A percentile compares a stretch with the other conserved stretches of the same genome.
Conservation (phyloP, 1,140 invertebrate genomes). For the Coenobita brevimanus region DNA sequence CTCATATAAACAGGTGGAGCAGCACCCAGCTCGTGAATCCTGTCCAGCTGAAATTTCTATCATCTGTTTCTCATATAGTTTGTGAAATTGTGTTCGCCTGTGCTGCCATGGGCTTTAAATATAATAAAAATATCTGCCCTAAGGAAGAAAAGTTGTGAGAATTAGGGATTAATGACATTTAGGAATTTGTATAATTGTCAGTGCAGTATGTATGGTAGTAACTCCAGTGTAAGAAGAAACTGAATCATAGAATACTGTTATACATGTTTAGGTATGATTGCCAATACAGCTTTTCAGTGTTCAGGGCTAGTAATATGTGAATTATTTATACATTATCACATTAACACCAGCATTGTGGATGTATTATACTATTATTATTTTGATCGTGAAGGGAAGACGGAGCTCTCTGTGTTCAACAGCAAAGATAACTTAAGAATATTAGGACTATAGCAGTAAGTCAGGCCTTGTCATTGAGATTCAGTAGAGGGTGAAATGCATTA, state of each 20-base stretch:
- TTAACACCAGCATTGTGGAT: too few relatives aligned
- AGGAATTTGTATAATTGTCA: constrained; percentile 21
- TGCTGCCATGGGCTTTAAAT: constrained; percentile 63
- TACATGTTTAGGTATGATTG: not conserved
- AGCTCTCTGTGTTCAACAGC: too few relatives aligned
- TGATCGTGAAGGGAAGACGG: too few relatives aligned
- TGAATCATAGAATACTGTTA: constrained; percentile 1
- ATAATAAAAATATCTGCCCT: constrained; percentile 54
- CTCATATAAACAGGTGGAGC: not conserved
- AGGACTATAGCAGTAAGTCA: too few relatives aligned
- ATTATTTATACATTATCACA: too few relatives aligned
- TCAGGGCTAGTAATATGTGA: not conserved
- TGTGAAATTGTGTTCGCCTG: constrained; percentile 63
- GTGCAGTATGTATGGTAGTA: not conserved
- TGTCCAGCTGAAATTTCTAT: constrained; percentile 55
- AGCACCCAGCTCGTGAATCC: constrained; percentile 35
- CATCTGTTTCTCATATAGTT: constrained; percentile 63
- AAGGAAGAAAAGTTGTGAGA: constrained; percentile 49
- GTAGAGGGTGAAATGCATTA: not conserved
- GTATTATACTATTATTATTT: too few relatives aligned
- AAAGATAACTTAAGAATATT: too few relatives aligned
- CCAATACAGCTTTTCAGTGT: not conserved
- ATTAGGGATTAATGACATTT: not conserved
- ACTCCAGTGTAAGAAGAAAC: not conserved
- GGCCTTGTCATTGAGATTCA: too few relatives aligned